A percentile compares a stretch with the other conserved stretches of the same genome.
Evolutionary conservation across 2,888 invertebrate species (phyloP).

Genomic region (Ypsolopha sequella): DNA sequence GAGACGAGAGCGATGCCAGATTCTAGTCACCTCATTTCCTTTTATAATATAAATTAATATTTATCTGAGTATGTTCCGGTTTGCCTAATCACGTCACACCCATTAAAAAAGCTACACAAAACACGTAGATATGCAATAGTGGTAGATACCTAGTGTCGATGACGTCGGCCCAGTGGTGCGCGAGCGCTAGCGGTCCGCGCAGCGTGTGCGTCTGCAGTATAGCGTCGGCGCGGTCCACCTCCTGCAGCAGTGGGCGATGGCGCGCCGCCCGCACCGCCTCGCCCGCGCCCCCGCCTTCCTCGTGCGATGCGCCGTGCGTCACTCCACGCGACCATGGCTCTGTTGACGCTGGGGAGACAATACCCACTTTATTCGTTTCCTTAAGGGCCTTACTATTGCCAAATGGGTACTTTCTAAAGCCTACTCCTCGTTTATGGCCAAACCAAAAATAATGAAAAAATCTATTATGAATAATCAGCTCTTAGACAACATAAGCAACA

Average conservation of each 20-base stretch:
- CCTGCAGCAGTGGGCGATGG: constrained; percentile 73
- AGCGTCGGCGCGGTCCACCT: constrained; percentile 77
- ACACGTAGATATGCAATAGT: neutral
- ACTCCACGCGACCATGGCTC: neutral
- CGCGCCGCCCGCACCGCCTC: constrained; percentile 74
- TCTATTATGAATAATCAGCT: too few species aligned
- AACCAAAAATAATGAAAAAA: too few species aligned
- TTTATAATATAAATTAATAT: too few species aligned
- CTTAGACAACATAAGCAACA: too few species aligned
- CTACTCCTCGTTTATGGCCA: too few species aligned
- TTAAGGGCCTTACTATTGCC: too few species aligned
- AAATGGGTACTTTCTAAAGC: too few species aligned
- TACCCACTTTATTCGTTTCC: too few species aligned
- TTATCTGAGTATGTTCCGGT: too few species aligned
- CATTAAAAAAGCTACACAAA: neutral
- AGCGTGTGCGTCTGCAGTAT: constrained; percentile 75
- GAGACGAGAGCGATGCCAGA: too few species aligned
- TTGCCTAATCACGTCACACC: neutral
- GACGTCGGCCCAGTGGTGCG: constrained; percentile 76
- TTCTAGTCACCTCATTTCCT: too few species aligned
- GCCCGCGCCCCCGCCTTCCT: constrained; percentile 60
- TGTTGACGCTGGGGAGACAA: neutral
- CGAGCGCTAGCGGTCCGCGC: constrained; percentile 59
- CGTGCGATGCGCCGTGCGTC: constrained; percentile 56
- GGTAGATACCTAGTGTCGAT: constrained; percentile 65